Conservation (phyloP, 2,797 vertebrate species). For the Naso thynnoides region DNA sequence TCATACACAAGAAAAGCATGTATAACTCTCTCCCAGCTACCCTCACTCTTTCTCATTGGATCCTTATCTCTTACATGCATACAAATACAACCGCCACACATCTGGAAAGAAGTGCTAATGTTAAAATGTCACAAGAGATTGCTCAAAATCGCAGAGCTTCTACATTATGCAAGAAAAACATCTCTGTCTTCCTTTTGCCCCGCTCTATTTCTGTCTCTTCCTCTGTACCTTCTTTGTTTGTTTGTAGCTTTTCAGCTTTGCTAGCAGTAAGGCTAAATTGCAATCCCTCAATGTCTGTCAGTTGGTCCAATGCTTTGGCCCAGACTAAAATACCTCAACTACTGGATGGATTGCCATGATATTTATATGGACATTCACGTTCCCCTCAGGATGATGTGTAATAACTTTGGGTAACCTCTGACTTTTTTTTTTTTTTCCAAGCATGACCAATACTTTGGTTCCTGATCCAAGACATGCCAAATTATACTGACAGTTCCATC, state of each 20-base stretch:
- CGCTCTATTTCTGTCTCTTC: conserved; percentile 10
- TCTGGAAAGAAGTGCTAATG: background rate
- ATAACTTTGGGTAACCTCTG: background rate
- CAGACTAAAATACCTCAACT: background rate
- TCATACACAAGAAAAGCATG: conserved; percentile 15
- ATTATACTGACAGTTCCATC: background rate
- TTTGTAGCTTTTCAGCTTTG: conserved; percentile 13
- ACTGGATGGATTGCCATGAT: background rate
- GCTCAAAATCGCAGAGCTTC: background rate
- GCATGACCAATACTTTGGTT: conserved; percentile 1
- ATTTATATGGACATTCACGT: background rate
- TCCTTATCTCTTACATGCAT: background rate
- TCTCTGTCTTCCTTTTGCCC: background rate
- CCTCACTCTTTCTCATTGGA: background rate
- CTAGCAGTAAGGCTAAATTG: background rate
- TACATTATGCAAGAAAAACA: conserved; percentile 15
- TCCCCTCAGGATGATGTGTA: background rate
- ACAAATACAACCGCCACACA: conserved; percentile 5
- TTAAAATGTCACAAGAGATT: conserved; percentile 1
- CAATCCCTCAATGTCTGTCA: background rate
- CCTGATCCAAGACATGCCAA: background rate
- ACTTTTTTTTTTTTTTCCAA: background rate
- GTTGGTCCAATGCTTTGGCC: background rate
- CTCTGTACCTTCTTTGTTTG: background rate
- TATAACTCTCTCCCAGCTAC: background rate